Conservation (phyloP, 2,113 vertebrate genomes). For the Nycticorax nycticorax region DNA sequence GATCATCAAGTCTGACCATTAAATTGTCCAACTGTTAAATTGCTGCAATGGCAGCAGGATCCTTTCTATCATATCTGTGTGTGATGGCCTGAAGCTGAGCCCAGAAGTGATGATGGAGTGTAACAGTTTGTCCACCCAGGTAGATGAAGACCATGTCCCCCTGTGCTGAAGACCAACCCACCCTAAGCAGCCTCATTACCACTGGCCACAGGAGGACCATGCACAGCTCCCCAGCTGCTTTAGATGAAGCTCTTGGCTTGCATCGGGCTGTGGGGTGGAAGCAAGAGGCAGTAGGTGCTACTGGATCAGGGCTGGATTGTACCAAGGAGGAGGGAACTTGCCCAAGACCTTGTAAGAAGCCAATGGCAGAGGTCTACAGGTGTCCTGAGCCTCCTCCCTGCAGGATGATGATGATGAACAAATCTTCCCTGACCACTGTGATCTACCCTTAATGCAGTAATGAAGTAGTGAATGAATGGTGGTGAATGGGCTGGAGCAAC, state of each 20-base stretch:
- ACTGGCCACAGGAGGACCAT: not conserved
- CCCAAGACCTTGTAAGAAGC: not conserved
- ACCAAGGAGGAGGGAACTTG: not conserved
- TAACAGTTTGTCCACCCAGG: not conserved
- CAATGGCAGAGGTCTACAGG: not conserved
- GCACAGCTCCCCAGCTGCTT: not conserved
- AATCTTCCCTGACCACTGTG: not conserved
- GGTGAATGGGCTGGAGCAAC: not conserved
- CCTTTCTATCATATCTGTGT: no score
- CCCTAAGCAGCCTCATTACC: not conserved
- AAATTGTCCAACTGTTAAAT: no score
- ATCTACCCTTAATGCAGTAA: no score
- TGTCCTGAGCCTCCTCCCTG: not conserved
- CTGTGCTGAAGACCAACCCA: not conserved
- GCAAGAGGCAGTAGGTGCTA: not conserved
- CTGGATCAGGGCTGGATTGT: not conserved
- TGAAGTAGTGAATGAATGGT: not conserved
- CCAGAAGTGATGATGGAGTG: not conserved
- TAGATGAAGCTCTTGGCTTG: not conserved
- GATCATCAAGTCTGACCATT: no score
- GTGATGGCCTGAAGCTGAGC: not conserved
- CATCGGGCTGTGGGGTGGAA: not conserved
- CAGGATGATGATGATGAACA: not conserved
- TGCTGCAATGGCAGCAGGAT: not conserved
- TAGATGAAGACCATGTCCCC: not conserved